Percentiles rank a stretch among this genome's conserved stretches.
Conservation (phyloP, 2,113 vertebrate species). For the Charadrius vociferus region DNA sequence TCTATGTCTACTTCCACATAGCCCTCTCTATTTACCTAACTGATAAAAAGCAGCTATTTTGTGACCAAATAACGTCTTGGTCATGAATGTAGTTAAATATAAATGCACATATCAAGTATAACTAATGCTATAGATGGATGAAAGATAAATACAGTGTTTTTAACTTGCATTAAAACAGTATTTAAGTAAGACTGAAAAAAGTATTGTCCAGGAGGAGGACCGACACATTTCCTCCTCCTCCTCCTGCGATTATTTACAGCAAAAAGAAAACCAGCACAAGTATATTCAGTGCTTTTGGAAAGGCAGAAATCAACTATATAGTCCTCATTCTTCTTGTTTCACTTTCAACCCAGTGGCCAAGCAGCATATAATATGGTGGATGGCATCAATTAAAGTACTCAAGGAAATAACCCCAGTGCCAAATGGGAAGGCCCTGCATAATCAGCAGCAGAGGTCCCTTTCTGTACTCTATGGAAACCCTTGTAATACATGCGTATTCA, state of each 20-base stretch:
- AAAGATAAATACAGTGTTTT: background rate
- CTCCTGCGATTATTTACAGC: background rate
- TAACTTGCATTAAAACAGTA: background rate
- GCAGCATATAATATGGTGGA: background rate
- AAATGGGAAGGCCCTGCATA: background rate
- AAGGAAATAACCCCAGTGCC: background rate
- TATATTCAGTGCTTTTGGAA: background rate
- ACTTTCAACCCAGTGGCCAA: background rate
- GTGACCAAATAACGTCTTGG: background rate
- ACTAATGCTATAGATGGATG: background rate
- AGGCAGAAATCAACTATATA: background rate
- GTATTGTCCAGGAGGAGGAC: background rate
- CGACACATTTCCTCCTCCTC: background rate
- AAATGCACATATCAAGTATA: background rate
- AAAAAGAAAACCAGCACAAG: background rate
- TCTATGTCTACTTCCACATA: background rate
- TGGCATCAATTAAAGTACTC: background rate
- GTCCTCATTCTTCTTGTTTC: background rate
- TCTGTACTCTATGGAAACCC: background rate
- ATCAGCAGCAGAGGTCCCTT: background rate
- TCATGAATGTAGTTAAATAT: background rate
- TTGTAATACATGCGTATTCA: background rate
- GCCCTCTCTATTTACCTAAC: background rate
- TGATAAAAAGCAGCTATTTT: background rate
- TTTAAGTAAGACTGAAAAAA: background rate